Percentiles rank a stretch among this genome's conserved stretches.
These are phyloP conservation scores for Seriola rivoliana DNA, from an alignment of 2,113 vertebrate genomes.

Conservation along the genomic window DNA sequence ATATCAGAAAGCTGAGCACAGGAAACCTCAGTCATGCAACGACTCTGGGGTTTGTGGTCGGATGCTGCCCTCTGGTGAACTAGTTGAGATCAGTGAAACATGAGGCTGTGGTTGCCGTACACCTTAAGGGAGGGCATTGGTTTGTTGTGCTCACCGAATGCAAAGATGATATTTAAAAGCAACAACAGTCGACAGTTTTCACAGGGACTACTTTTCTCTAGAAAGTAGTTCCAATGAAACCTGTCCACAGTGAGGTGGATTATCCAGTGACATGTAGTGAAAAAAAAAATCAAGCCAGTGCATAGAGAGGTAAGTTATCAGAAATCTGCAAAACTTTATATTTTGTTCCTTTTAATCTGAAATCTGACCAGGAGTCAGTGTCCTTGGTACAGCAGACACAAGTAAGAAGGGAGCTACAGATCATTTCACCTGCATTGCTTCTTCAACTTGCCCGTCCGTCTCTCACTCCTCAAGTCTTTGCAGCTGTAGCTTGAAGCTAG, in stretches of 20 bases:
- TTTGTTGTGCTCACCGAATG: neutral
- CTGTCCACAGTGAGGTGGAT: neutral
- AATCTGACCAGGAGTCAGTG: neutral
- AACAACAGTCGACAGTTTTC: too few species aligned
- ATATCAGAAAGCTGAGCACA: neutral
- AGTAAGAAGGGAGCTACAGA: neutral
- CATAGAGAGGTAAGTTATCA: too few species aligned
- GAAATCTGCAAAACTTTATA: too few species aligned
- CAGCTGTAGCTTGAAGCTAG: neutral
- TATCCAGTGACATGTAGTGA: neutral
- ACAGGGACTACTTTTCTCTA: neutral
- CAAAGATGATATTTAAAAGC: neutral
- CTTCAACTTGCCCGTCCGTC: neutral
- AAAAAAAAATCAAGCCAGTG: neutral
- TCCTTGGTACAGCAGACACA: neutral
- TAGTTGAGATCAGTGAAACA: neutral
- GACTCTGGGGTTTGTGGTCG: neutral
- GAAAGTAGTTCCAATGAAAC: too few species aligned
- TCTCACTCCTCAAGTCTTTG: neutral
- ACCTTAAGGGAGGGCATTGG: neutral
- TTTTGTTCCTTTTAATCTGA: neutral
- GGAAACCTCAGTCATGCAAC: neutral
- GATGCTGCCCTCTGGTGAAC: slow-evolving; percentile 68
- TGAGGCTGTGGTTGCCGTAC: too few species aligned
- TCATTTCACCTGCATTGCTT: neutral